Percentiles rank a stretch among this genome's conserved stretches.
These are phyloP conservation scores for Synanceia verrucosa DNA, from an alignment of 2,797 vertebrate genomes.

Conservation along the genomic window DNA sequence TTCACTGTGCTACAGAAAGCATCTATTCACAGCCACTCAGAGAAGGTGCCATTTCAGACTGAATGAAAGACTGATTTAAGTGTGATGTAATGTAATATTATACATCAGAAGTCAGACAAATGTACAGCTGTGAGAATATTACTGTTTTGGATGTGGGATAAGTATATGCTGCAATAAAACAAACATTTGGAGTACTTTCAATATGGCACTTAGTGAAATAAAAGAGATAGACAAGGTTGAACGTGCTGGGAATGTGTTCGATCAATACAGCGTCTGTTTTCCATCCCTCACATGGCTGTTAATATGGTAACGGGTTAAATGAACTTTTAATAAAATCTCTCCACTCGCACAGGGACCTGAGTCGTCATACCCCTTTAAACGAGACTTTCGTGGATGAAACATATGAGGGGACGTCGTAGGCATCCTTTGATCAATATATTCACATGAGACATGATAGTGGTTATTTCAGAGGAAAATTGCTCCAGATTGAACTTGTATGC, in stretches of 20 bases:
- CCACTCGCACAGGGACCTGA: background rate
- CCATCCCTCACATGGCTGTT: background rate
- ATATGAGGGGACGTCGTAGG: background rate
- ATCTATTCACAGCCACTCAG: background rate
- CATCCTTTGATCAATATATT: constrained; percentile 48
- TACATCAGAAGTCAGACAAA: background rate
- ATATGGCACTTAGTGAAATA: background rate
- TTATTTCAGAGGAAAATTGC: constrained; percentile 38
- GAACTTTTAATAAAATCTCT: constrained; percentile 33
- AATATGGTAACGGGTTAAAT: constrained; percentile 11
- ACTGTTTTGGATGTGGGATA: background rate
- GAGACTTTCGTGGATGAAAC: constrained; percentile 28
- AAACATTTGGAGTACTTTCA: background rate
- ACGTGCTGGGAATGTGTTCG: background rate
- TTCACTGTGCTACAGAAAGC: background rate
- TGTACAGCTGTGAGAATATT: background rate
- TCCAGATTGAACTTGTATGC: constrained; percentile 3
- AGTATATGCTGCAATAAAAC: background rate
- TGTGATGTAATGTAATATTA: background rate
- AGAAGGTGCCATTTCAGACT: background rate
- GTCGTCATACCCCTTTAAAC: background rate
- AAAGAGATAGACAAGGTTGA: background rate
- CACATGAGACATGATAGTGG: constrained; percentile 24
- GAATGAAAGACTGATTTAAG: constrained; percentile 9
- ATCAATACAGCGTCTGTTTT: constrained; percentile 9